These are phyloP conservation scores for Chrysaora quinquecirrha DNA, from an alignment of 30 jellyfish, hydroid and myxozoan species.

Conservation along the genomic window DNA sequence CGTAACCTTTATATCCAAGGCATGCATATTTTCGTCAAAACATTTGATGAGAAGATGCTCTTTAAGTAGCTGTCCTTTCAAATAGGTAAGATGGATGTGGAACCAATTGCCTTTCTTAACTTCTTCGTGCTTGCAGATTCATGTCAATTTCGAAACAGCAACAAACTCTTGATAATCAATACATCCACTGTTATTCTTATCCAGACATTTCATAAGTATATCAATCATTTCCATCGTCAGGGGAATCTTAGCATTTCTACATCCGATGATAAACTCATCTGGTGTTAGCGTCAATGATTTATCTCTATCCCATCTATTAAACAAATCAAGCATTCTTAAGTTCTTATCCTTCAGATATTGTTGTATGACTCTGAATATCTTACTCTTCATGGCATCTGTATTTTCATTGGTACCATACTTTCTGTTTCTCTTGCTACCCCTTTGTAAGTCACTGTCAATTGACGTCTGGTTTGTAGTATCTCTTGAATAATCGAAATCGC, in stretches of 20 bases:
- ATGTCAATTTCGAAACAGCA: constrained; percentile 18
- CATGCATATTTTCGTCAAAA: too few relatives aligned
- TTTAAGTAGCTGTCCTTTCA: too few relatives aligned
- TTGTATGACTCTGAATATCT: constrained; percentile 33
- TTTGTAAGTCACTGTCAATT: background rate
- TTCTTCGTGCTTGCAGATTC: too few relatives aligned
- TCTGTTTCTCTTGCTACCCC: constrained; percentile 18
- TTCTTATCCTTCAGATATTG: constrained; percentile 26
- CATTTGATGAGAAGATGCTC: too few relatives aligned
- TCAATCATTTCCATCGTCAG: constrained; percentile 58
- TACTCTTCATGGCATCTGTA: background rate
- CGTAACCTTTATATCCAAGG: too few relatives aligned
- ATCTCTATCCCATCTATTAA: constrained; percentile 72
- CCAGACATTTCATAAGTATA: constrained; percentile 31
- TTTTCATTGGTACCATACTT: background rate
- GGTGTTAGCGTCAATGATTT: constrained; percentile 27
- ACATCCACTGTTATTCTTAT: constrained; percentile 41
- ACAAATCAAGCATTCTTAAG: constrained; percentile 70
- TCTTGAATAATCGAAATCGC: constrained; percentile 5
- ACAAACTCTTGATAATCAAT: constrained; percentile 60
- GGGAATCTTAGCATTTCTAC: constrained; percentile 44
- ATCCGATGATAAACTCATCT: constrained; percentile 51
- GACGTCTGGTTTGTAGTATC: background rate
- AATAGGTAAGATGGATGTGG: too few relatives aligned
- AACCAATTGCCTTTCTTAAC: too few relatives aligned